Evolutionary conservation across 2,113 vertebrate species (phyloP).

Genomic region (Aramus guarauna): DNA sequence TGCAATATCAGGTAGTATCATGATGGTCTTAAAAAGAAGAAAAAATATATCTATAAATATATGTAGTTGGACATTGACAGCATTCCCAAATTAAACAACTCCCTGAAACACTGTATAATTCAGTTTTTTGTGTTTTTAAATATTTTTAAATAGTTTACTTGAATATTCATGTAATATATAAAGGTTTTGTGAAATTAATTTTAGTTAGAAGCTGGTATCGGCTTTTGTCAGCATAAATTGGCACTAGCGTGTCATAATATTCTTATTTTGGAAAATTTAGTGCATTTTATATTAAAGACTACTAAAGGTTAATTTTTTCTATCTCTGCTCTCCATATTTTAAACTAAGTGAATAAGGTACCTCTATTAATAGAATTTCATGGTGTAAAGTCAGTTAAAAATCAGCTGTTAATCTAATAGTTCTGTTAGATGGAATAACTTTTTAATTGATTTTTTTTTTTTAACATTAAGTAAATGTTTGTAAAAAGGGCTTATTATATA

Average conservation of each 20-base stretch:
- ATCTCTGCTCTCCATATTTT: constrained; percentile 58
- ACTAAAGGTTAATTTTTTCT: constrained; percentile 66
- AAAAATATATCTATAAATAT: constrained; percentile 27
- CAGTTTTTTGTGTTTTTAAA: constrained; percentile 44
- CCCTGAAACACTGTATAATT: constrained; percentile 66
- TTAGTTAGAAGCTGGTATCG: constrained; percentile 63
- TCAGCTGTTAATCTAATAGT: constrained; percentile 62
- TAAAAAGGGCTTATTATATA: constrained; percentile 70
- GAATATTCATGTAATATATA: constrained; percentile 73
- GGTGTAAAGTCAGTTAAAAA: constrained; percentile 60
- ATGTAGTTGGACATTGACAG: constrained; percentile 29
- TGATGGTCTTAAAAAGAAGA: constrained; percentile 58
- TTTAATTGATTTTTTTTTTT: constrained; percentile 60
- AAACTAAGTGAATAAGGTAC: constrained; percentile 60
- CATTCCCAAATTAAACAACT: constrained; percentile 50
- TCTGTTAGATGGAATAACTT: constrained; percentile 65
- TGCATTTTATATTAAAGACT: constrained; percentile 72
- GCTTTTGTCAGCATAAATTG: constrained; percentile 63
- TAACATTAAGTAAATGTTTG: constrained; percentile 54
- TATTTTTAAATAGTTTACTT: constrained; percentile 69
- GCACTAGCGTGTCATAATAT: constrained; percentile 60
- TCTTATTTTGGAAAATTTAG: constrained; percentile 67
- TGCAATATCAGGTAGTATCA: constrained; percentile 42
- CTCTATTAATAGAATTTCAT: constrained; percentile 64
- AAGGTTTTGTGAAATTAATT: constrained; percentile 65